Evolutionary conservation across 2,113 vertebrate genomes (phyloP), one percentile per base, ranked within the genome.

Genomic region (Cranoglanis bouderius): DNA sequence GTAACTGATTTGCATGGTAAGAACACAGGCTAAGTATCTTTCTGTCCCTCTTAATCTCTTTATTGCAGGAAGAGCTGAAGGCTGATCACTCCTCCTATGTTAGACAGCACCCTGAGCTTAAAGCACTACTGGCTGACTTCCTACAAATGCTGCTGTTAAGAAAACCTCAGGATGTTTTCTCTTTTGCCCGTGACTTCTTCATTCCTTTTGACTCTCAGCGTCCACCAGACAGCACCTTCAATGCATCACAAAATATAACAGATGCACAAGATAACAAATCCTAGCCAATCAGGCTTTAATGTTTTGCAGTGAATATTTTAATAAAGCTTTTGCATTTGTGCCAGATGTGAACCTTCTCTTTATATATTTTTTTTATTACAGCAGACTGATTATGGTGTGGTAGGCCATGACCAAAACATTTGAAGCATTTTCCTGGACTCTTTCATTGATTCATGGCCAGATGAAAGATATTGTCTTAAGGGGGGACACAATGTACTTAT

Each of bases 101-200:
- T 32, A 94, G 93, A 84, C 95, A 95, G 43, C 97, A 98, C 88
- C 98, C 98, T 0, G 97, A 99, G 88, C 93, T 98, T 82, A 92
- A 85, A 24, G 93, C 93, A 0, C 92, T 99, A 12, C 75, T 98
- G 83, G 95, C 96, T 0, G 97, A 99, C 92, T 99, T 99, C 91
- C 91, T 99, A 85, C 97, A 97, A 90, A 96, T 97, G 55, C 89
- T 99, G 87, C 93, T 99, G 29, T 88, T 99, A n/a, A 96, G 91
- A n/a, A 97, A 97, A 94, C 98, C 98, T 0, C 74, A 89, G 0
- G 95, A 99, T 6, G 93, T 96, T 18, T 85, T 97, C 88, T 92
- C 94, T 75, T 98, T 98, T 70, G 96, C 98, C 0, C 94, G 93
- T 0, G 94, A 97, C 80, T 97, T 96, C 92, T 99, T 99, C 7